Evolutionary conservation across 2,888 invertebrate genomes (phyloP).

Genomic region (Erebia aethiops): DNA sequence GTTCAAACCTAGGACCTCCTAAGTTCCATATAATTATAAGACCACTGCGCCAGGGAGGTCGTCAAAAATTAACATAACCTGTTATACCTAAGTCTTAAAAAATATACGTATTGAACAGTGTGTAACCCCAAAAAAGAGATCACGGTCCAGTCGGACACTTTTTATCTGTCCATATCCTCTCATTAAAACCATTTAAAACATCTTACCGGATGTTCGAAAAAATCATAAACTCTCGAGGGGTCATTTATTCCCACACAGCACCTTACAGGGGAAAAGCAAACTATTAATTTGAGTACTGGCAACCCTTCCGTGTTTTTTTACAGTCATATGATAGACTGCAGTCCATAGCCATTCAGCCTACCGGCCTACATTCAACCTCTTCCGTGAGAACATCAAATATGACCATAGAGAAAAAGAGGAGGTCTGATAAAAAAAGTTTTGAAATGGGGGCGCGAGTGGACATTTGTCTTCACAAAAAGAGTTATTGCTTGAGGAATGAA

Average conservation of each 20-base stretch:
- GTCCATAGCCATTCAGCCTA: conserved; percentile 53
- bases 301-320: conserved; percentile 79
- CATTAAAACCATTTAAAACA: conserved; percentile 70
- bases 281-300: conserved; percentile 74
- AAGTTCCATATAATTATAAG: no score
- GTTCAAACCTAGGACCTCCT: no score
- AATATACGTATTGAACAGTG: neutral
- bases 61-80: no score
- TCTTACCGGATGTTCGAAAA: conserved; percentile 77
- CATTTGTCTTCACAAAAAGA: conserved; percentile 70
- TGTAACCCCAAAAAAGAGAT: conserved; percentile 42
- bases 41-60: no score
- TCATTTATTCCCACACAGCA: conserved; percentile 79
- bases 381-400: conserved; percentile 80
- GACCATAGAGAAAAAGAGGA: conserved; percentile 68
- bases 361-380: conserved; percentile 75
- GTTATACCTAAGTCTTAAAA: no score
- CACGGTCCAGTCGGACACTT: conserved; percentile 61
- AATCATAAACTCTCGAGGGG: conserved; percentile 61
- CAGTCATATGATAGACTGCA: conserved; percentile 48
- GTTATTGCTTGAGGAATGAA: conserved; percentile 62
- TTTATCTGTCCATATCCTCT: conserved; percentile 69
- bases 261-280: conserved; percentile 73
- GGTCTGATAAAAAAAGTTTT: conserved; percentile 61
- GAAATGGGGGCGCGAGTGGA: conserved; percentile 72